phyloP scores from a whole-genome alignment of 1,140 invertebrate species.

The Rhynchophorus ferrugineus region DNA sequence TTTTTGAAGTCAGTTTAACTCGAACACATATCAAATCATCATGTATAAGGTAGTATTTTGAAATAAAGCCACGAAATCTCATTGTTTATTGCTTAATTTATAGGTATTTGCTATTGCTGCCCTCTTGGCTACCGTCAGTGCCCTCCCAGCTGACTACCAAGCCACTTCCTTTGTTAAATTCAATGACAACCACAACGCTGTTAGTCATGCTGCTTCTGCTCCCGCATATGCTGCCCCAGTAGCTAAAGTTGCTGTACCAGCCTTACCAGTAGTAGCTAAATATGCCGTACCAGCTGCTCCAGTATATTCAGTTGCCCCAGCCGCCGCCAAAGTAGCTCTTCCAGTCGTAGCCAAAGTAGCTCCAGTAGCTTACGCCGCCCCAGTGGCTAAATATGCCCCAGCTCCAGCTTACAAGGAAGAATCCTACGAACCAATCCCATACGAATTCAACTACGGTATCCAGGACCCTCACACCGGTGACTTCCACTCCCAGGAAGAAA shows the following conservation, averaged over 20 bases:
- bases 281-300: neutral
- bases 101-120: neutral
- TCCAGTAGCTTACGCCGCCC: conserved; percentile 2
- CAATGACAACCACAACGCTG: neutral
- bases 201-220: neutral
- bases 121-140: neutral
- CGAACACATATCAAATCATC: too few species aligned
- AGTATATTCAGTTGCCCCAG: neutral
- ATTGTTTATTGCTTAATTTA: too few species aligned
- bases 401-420: conserved; percentile 4
- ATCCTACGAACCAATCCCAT: conserved; percentile 19
- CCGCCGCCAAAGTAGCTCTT: conserved; percentile 8
- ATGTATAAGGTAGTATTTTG: too few species aligned
- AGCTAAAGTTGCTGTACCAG: conserved; percentile 3
- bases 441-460: conserved; percentile 27
- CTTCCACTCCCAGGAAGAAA: conserved; percentile 25
- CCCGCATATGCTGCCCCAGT: neutral
- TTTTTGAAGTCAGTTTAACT: too few species aligned
- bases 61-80: too few species aligned
- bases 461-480: conserved; percentile 46
- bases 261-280: neutral
- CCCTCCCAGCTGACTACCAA: neutral
- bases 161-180: neutral
- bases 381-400: conserved; percentile 8
- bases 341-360: conserved; percentile 8